Base-by-base conservation (phyloP, 2,797 vertebrate species). In the Salarias fasciatus region DNA sequence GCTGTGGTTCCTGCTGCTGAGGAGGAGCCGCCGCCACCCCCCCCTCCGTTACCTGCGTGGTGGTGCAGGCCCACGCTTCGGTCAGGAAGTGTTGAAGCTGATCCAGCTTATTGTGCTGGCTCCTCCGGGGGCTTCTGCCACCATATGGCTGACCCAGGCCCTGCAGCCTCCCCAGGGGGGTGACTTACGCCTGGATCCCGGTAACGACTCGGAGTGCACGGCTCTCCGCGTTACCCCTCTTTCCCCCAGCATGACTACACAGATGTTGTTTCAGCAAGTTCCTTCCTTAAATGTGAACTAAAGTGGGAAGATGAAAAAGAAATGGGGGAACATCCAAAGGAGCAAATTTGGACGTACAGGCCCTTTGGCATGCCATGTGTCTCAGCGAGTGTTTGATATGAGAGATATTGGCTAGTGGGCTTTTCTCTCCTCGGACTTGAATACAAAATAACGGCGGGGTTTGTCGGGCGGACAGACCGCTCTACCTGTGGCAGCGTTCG, bases 111-210 rank as follows among this genome's bases (percentile, higher is more conserved):
- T 96, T 90, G 49, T 90, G 92, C 91, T 93, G 92, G 51, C 73
- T 95, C 93, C 94, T 95, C 94, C 84, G 90, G 90, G 89, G 94
- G 94, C 84, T 90, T 95, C 89, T 95, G 92, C 79, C 90, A 84
- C 97, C 97, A 99, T 94, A 96, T 96, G 94, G 95, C 91, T 92
- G 96, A 96, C 91, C 94, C 92, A 89, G 92, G 88, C 88, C 93
- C 94, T 67, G 94, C 93, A 83, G 94, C 92, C 84, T 95, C 92
- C 93, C 94, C 91, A 81, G 95, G 94, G 91, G 91, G 90, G 91
- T 83, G 77, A 74, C 68, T 77, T 37, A 53, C 51, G 92, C 92
- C 90, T 93, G 87, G 92, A 95, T 94, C 89, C 95, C 91, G 85
- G 88, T 29, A 61, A 93, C 92, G 80, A 94, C 93, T 90, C 0